Conservation (phyloP, 1,140 invertebrate species). For the Drosophila equinoxialis region DNA sequence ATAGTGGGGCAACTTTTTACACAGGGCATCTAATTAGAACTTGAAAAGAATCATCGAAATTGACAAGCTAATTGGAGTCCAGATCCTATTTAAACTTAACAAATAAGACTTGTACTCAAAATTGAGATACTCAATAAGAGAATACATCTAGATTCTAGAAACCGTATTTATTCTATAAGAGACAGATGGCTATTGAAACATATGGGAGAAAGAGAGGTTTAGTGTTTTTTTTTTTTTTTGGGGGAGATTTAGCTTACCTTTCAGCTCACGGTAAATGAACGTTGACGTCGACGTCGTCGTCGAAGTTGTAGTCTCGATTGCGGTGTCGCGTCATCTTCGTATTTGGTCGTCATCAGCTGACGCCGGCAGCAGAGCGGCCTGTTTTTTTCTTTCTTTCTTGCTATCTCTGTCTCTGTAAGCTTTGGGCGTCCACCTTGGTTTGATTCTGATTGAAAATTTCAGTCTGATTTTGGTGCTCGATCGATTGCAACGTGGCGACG, state of each 20-base stretch:
- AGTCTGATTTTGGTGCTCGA: conserved; percentile 83
- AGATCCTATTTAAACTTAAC: too few species aligned
- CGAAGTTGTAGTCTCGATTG: neutral
- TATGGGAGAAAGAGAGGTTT: too few species aligned
- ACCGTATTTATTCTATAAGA: too few species aligned
- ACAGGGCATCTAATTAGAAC: too few species aligned
- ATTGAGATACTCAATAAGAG: too few species aligned
- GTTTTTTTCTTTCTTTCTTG: neutral
- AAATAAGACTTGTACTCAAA: too few species aligned
- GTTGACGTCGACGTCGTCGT: conserved; percentile 6
- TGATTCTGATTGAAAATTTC: conserved; percentile 79
- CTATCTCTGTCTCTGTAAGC: conserved; percentile 45
- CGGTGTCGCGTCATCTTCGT: conserved; percentile 62
- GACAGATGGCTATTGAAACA: too few species aligned
- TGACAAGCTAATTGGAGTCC: too few species aligned
- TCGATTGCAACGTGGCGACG: conserved; percentile 81
- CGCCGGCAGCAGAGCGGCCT: conserved; percentile 32
- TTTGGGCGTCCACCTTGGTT: conserved; percentile 66
- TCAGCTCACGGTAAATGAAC: neutral
- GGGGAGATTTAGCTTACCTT: neutral
- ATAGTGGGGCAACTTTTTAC: too few species aligned
- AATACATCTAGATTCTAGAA: too few species aligned
- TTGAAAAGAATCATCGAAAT: too few species aligned
- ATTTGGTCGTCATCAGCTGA: conserved; percentile 50
- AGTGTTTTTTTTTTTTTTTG: neutral